Evolutionary conservation across 2,888 invertebrate species (phyloP).

Genomic region (Seladonia tumulorum): DNA sequence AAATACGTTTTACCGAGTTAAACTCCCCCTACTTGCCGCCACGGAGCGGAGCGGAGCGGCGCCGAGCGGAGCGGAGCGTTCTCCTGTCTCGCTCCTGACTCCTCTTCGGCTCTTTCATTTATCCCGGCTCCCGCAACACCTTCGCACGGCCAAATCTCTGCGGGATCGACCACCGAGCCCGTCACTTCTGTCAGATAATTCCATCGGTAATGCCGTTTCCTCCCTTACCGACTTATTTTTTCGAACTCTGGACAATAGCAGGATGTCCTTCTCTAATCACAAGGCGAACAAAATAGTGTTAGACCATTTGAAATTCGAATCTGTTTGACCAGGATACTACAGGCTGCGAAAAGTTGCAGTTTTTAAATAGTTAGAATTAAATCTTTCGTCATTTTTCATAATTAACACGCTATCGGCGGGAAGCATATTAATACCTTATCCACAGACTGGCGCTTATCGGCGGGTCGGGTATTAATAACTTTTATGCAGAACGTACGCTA

Average conservation of each 20-base stretch:
- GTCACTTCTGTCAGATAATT: not conserved
- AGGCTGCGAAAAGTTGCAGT: not conserved
- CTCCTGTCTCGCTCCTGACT: not conserved
- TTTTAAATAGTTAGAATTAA: not conserved
- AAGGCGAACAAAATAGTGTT: too few relatives aligned
- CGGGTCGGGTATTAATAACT: too few relatives aligned
- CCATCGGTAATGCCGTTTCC: not conserved
- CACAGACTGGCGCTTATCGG: too few relatives aligned
- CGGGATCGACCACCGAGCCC: not conserved
- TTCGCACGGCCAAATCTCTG: not conserved
- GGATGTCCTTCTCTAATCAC: too few relatives aligned
- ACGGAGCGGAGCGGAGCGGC: not conserved
- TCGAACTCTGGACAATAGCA: too few relatives aligned
- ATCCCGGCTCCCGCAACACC: not conserved
- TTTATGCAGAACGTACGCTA: too few relatives aligned
- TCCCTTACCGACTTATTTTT: not conserved
- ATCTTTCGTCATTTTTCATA: not conserved
- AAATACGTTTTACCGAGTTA: slow-evolving; percentile 52
- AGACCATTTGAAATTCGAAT: too few relatives aligned
- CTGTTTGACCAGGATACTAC: too few relatives aligned
- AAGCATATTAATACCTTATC: too few relatives aligned
- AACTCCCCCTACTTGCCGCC: slow-evolving; percentile 13
- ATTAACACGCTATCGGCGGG: too few relatives aligned
- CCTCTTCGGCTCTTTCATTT: not conserved
- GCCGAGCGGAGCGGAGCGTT: not conserved